Evolutionary conservation across 1,140 invertebrate genomes (phyloP).

Genomic region (Heliconius nattereri): DNA sequence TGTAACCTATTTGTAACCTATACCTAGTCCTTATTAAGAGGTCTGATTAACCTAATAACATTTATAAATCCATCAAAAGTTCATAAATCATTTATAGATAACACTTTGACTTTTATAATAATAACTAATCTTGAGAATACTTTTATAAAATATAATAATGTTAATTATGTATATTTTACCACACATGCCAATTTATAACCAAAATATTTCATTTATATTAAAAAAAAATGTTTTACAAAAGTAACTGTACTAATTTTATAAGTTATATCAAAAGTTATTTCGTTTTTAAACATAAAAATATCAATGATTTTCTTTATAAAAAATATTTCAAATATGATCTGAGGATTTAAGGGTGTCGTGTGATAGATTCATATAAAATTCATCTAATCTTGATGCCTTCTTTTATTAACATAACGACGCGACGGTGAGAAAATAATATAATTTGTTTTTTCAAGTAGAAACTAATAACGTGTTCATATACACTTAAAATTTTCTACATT

Average conservation of each 20-base stretch:
- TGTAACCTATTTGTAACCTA: conserved; percentile 40
- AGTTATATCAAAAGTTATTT: background rate
- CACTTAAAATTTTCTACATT: background rate
- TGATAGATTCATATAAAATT: background rate
- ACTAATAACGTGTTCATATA: background rate
- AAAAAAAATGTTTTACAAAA: background rate
- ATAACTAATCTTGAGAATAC: background rate
- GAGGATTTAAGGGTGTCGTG: background rate
- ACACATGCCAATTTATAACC: background rate
- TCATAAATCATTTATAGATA: conserved; percentile 17
- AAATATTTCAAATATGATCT: background rate
- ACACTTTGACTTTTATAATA: conserved; percentile 13
- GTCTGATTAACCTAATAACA: conserved; percentile 31
- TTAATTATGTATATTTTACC: background rate
- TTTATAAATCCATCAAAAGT: conserved; percentile 26
- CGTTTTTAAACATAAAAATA: background rate
- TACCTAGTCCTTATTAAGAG: conserved; percentile 22
- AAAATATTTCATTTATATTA: background rate
- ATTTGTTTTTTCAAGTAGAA: background rate
- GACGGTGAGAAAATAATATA: background rate
- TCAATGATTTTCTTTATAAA: background rate
- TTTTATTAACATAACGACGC: background rate
- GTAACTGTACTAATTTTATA: no score
- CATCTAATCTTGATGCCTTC: background rate
- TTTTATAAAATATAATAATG: background rate